Evolutionary conservation across 2,888 invertebrate species (phyloP), one percentile per base, ranked within the genome.

Genomic region (Pseudanteris insignis): DNA sequence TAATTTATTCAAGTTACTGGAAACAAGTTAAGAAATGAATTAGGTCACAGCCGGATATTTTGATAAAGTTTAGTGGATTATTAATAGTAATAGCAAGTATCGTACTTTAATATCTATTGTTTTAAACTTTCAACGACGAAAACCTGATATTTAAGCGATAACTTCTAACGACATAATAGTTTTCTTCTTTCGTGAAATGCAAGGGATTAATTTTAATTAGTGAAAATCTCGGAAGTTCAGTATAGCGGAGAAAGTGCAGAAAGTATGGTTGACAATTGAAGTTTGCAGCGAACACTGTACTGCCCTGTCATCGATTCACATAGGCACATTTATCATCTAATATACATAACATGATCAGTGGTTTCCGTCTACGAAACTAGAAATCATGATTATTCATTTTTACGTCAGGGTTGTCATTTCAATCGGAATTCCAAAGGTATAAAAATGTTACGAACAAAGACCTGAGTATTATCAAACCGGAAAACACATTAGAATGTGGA

Each of bases 201-300:
- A 53, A 53, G 48, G 54, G 58, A 58, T 47, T 54, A 44, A 44
- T 57, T 48, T 48, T 58, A 58, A 63, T 58, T 54, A 48, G 63
- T 43, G 63, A 58, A 62, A 63, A 53, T 57, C 30, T 48, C 50
- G 57, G 62, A 57, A 62, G 25, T 47, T 28, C 7, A 30, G 9
- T 32, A 51, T 63, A 51, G 43, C 38, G 40, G 58, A 44, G 63
- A 63, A 63, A 63, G 63, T 58, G 38, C 32, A 15, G 53, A 53
- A 63, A 62, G 51, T 33, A 47, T 51, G 32, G 53, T 53, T 43
- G 58, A 57, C 53, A 51, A 63, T 40, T 21, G 2, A 14, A 36
- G 37, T 40, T 58, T 48, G 53, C 15, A 53, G 51, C 33, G 37
- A 62, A 29, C 13, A 41, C 37, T 36, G 46, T 59, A 18, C 46